Conservation (phyloP, 2,888 invertebrate genomes). For the Netelia virgata region DNA sequence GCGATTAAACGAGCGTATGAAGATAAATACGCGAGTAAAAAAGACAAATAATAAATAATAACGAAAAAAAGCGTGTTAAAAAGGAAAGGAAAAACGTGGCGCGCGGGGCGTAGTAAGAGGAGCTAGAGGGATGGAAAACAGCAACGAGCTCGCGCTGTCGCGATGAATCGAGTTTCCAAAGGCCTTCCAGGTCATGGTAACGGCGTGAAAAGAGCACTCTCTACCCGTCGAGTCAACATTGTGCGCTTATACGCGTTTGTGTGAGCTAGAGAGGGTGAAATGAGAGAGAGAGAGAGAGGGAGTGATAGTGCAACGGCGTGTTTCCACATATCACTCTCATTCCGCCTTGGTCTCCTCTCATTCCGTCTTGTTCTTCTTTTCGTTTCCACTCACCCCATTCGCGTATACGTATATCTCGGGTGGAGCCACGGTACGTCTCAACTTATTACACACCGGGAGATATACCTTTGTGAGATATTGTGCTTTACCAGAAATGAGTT, state of each 20-base stretch:
- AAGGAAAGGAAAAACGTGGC: neutral
- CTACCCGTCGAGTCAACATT: conserved; percentile 68
- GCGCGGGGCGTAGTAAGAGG: neutral
- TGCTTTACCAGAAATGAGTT: conserved; percentile 74
- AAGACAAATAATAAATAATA: neutral
- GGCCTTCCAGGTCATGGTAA: conserved; percentile 72
- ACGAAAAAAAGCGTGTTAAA: neutral
- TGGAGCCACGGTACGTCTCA: conserved; percentile 50
- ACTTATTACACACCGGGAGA: conserved; percentile 60
- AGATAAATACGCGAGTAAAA: neutral
- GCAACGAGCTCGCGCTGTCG: conserved; percentile 76
- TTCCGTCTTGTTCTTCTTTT: conserved; percentile 50
- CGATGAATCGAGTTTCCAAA: conserved; percentile 76
- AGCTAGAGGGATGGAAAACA: conserved; percentile 8
- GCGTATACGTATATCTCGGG: conserved; percentile 47
- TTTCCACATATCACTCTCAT: conserved; percentile 47
- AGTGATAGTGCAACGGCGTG: conserved; percentile 12
- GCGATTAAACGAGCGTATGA: no score
- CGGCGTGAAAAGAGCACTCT: conserved; percentile 68
- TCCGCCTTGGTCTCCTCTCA: conserved; percentile 37
- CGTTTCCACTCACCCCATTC: conserved; percentile 54
- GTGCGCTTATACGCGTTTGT: conserved; percentile 21
- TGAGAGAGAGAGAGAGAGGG: neutral
- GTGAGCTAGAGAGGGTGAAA: neutral
- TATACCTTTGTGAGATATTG: conserved; percentile 71